Evolutionary conservation across 1,140 invertebrate genomes (phyloP).

Genomic region (Stegodyphus dumicola): DNA sequence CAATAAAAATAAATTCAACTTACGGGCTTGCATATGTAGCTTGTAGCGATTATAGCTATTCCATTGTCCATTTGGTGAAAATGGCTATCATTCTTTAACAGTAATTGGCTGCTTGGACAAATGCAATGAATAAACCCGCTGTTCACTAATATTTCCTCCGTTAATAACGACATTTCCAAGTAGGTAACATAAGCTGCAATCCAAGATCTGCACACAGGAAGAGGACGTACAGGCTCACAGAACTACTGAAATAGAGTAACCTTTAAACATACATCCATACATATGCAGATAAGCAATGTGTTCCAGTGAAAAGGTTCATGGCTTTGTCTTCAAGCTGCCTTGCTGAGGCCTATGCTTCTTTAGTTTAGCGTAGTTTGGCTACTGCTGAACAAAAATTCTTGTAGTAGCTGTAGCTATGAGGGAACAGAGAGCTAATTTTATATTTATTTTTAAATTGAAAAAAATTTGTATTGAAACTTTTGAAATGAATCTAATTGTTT

Average conservation of each 20-base stretch:
- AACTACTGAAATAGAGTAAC: conserved; percentile 56
- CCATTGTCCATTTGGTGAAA: conserved; percentile 64
- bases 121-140: conserved; percentile 64
- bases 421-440: too few relatives aligned
- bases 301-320: too few relatives aligned
- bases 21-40: conserved; percentile 64
- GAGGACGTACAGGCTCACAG: conserved; percentile 62
- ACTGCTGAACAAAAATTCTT: too few relatives aligned
- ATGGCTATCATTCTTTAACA: conserved; percentile 62
- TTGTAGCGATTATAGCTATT: conserved; percentile 62
- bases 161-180: conserved; percentile 63
- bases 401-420: too few relatives aligned
- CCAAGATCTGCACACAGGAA: conserved; percentile 59
- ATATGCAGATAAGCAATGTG: too few relatives aligned
- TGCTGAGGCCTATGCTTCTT: too few relatives aligned
- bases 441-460: too few relatives aligned
- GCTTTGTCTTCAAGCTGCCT: too few relatives aligned
- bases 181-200: conserved; percentile 63
- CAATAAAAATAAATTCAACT: conserved; percentile 7
- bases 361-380: too few relatives aligned
- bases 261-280: too few relatives aligned
- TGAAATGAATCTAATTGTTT: too few relatives aligned
- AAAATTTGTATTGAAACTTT: too few relatives aligned
- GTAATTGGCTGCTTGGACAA: conserved; percentile 65
- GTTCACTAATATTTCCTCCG: conserved; percentile 61